A percentile compares a stretch with the other conserved stretches of the same genome.
phyloP scores from a whole-genome alignment of 2,113 vertebrate species.

The Agapornis roseicollis region DNA sequence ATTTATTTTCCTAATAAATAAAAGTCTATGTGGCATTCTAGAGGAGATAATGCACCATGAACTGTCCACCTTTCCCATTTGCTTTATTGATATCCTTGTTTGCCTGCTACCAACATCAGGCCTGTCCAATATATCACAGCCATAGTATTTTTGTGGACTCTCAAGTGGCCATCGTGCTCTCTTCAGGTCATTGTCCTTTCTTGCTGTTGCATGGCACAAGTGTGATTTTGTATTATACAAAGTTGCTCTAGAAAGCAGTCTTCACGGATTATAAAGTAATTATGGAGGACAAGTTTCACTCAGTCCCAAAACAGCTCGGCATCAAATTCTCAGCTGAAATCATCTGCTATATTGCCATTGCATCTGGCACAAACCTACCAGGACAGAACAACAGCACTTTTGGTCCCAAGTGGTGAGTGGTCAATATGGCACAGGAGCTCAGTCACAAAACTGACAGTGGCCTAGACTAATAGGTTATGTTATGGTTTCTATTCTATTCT shows the following conservation, averaged over 20 bases:
- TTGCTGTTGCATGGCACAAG: neutral
- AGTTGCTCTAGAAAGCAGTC: neutral
- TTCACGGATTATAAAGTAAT: neutral
- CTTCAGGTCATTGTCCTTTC: neutral
- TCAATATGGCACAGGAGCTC: neutral
- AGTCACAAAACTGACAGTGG: neutral
- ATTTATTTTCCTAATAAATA: neutral
- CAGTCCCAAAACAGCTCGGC: neutral
- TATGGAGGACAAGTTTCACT: neutral
- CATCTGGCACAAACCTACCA: neutral
- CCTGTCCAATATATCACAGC: neutral
- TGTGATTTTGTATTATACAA: neutral
- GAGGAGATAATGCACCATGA: neutral
- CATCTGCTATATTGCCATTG: neutral
- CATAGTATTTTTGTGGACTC: neutral
- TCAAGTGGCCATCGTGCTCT: neutral
- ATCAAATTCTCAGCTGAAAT: neutral
- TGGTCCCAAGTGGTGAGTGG: neutral
- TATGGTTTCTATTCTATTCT: no score
- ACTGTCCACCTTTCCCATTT: neutral
- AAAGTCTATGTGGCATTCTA: neutral
- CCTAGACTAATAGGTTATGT: neutral
- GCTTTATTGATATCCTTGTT: neutral
- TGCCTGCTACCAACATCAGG: neutral
- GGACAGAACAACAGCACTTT: neutral